Base-by-base conservation (phyloP, 2,113 vertebrate genomes). In the Piaya cayana region DNA sequence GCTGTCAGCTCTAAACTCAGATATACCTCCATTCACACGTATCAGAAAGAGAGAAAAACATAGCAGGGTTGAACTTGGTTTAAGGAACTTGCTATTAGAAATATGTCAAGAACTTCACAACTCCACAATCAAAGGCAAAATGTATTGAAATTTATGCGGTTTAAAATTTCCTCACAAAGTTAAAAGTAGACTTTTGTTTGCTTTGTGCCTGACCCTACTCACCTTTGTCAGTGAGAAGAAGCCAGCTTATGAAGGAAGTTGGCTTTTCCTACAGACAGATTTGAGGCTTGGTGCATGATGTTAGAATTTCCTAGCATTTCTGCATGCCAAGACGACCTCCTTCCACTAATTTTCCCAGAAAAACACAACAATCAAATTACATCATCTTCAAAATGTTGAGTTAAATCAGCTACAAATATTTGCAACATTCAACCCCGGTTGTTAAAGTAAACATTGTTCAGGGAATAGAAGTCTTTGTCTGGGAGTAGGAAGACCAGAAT, bases 221-320 rank as follows among this genome's bases (percentile, higher is more conserved):
- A 92, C 90, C 94, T 88, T 81, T 88, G 72, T 72, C 90, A 84
- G 60, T 64, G 85, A 81, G 69, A 68, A 78, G 43, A 47, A 92
- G 85, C 71, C 88, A 93, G 52, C 60, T 92, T 36, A n/a, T 86
- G 82, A 86, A 88, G 85, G 71, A 96, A 93, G 53, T 14, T 90
- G 88, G 90, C 82, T 90, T 94, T 95, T 96, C 82, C 92, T 94
- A 86, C 81, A 96, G 88, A 60, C 63, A 80, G 71, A 92, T 93
- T 88, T 93, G 82, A 92, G 93, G 94, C 86, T 96, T 96, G 3
- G 3, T 83, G 76, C 72, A 75, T 93, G 88, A 95, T 94, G 93
- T 95, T 95, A 95, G 82, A 92, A 81, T 97, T 95, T 94, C 92
- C 93, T 91, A 86, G 19, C 65, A 30, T 86, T 91, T 68, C 82